phyloP scores from a whole-genome alignment of 2,113 vertebrate genomes.

The Gymnobelideus leadbeateri region DNA sequence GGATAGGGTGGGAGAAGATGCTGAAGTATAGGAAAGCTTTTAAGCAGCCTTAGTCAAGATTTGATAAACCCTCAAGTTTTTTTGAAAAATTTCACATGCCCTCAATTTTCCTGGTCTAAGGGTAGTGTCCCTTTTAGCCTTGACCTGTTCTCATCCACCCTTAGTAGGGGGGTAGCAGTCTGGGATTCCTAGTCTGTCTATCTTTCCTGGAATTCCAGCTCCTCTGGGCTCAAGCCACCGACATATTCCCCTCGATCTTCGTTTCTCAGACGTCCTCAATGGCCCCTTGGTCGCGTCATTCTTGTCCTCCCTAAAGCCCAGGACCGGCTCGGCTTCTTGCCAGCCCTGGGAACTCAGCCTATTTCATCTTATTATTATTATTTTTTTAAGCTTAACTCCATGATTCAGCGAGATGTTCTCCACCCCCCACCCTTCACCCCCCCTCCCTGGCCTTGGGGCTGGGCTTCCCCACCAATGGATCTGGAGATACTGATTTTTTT shows the following conservation, averaged over 20 bases:
- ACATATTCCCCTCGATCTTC: constrained; percentile 69
- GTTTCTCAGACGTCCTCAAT: constrained; percentile 69
- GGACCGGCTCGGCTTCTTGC: constrained; percentile 66
- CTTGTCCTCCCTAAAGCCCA: constrained; percentile 64
- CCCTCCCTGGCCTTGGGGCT: background rate
- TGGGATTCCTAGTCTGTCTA: background rate
- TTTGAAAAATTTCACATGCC: background rate
- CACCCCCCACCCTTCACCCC: constrained; percentile 32
- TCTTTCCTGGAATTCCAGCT: constrained; percentile 59
- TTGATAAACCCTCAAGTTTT: background rate
- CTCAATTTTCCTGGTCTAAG: background rate
- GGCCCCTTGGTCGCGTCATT: constrained; percentile 68
- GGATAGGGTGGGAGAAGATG: background rate
- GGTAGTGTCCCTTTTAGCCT: background rate
- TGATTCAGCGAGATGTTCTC: constrained; percentile 80
- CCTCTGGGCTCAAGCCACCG: constrained; percentile 60
- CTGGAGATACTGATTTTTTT: background rate
- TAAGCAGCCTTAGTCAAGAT: background rate
- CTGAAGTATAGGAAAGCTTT: background rate
- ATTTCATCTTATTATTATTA: constrained; percentile 59
- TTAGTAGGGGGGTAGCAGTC: background rate
- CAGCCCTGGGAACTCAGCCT: constrained; percentile 74
- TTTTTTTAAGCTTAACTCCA: constrained; percentile 81
- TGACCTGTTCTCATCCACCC: background rate
- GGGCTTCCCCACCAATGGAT: background rate